Base-by-base conservation (phyloP, 1,140 invertebrate species). In the Charaxes varanes region DNA sequence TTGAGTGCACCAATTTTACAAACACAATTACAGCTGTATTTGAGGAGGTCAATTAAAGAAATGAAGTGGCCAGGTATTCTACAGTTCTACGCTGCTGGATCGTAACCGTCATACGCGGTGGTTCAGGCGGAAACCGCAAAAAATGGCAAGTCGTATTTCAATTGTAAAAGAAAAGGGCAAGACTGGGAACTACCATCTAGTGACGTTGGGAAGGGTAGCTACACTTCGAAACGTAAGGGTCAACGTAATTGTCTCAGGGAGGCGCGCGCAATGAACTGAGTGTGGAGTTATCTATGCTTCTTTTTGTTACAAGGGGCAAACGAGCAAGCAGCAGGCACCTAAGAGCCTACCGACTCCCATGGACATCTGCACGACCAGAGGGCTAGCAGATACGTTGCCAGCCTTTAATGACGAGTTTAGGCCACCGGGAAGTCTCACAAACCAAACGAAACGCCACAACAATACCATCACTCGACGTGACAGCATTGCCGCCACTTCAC, bases 101-200 rank as follows among this genome's bases (percentile, higher is more conserved):
- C 62, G 62, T 71, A 69, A 77, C 69, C 70, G 72, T 79, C 69
- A 76, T 71, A 78, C 74, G 62, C 61, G 49, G 57, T 35, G 71
- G 47, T 45, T 62, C 61, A 58, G 60, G 43, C 70, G 71, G 72
- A 80, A 83, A 80, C 78, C 76, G 76, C 76, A 83, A 80, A 81
- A 81, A 72, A 59, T 78, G 68, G 73, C 70, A 53, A 79, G 72
- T 62, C 54, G 46, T 37, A 48, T 61, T 59, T 66, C 49, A 61
- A 53, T 57, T 59, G 35, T 33, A 62, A 61, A 63, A 59, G 52
- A 46, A 61, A 62, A 63, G 54, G 60, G 54, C 57, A 40, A 33
- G 36, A 34, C 41, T 45, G 53, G 55, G 58, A 53, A 55, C 19
- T 16, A 45, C 45, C 33, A 42, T 34, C 41, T 51, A 50, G 38